phyloP scores from a whole-genome alignment of 2,888 invertebrate genomes.

The Anagyrus pseudococci region DNA sequence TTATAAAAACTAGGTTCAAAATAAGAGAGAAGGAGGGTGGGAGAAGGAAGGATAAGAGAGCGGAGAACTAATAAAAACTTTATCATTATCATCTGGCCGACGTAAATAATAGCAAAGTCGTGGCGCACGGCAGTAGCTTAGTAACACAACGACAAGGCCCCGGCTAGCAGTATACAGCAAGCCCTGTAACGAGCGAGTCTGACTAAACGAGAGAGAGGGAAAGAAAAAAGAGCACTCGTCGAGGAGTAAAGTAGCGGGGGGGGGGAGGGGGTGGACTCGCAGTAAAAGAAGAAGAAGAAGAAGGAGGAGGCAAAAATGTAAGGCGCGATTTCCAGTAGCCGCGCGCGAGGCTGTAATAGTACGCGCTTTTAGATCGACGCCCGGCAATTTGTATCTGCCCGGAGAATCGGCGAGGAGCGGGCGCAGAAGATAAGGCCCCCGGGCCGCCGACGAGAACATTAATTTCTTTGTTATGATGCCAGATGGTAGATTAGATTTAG shows the following conservation, averaged over 20 bases:
- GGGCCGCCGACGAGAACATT: slow-evolving; percentile 40
- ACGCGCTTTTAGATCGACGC: slow-evolving; percentile 41
- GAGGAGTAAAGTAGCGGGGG: not conserved
- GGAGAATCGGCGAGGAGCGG: slow-evolving; percentile 16
- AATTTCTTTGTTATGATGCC: slow-evolving; percentile 43
- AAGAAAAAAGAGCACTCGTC: too few species aligned
- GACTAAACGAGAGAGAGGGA: too few species aligned
- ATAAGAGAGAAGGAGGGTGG: not conserved
- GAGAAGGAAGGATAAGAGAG: not conserved
- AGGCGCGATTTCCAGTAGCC: slow-evolving; percentile 15
- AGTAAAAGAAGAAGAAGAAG: not conserved
- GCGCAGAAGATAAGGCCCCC: slow-evolving; percentile 29
- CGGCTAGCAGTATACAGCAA: too few species aligned
- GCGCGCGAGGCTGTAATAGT: slow-evolving; percentile 23
- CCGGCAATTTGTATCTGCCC: slow-evolving; percentile 43
- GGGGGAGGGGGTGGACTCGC: not conserved
- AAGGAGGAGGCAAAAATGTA: not conserved
- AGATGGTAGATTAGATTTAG: slow-evolving; percentile 41
- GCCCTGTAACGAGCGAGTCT: too few species aligned
- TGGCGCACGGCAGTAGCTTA: slow-evolving; percentile 6
- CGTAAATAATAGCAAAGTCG: slow-evolving; percentile 10
- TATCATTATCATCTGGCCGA: slow-evolving; percentile 4
- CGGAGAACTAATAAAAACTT: not conserved
- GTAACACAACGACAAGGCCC: too few species aligned
- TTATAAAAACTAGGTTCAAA: too few species aligned